Percentiles rank a stretch among this genome's conserved stretches.
These are phyloP conservation scores for Cynaeus angustus DNA, from an alignment of 2,888 invertebrate genomes.

Conservation along the genomic window DNA sequence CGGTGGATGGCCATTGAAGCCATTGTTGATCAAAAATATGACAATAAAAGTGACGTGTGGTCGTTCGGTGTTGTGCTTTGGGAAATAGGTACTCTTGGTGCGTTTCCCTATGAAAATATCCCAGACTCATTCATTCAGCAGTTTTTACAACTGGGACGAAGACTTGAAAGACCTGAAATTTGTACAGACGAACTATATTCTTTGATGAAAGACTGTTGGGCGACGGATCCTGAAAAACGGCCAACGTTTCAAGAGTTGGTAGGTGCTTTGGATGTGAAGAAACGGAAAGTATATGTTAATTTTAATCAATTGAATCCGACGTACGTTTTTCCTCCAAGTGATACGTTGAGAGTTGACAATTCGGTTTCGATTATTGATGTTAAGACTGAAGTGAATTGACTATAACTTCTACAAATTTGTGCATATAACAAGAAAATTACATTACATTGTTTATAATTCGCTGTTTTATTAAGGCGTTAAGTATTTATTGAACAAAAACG, in stretches of 20 bases:
- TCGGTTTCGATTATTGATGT: background rate
- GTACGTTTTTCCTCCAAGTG: constrained; percentile 77
- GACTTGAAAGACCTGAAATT: constrained; percentile 80
- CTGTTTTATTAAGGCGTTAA: too few species aligned
- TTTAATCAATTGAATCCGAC: constrained; percentile 74
- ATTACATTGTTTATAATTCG: too few species aligned
- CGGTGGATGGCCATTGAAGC: constrained; percentile 90
- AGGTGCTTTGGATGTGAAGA: constrained; percentile 73
- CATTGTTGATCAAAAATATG: constrained; percentile 81
- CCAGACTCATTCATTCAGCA: constrained; percentile 77
- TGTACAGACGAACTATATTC: constrained; percentile 81
- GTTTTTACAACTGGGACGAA: constrained; percentile 73
- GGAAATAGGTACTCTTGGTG: constrained; percentile 89
- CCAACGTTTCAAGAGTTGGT: constrained; percentile 81
- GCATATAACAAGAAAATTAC: too few species aligned
- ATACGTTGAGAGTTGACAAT: constrained; percentile 53
- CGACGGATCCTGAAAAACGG: constrained; percentile 74
- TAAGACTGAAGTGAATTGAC: too few species aligned
- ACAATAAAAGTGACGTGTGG: constrained; percentile 89
- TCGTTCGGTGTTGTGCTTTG: constrained; percentile 87
- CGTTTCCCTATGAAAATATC: constrained; percentile 83
- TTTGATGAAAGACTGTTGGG: constrained; percentile 84
- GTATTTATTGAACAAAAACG: too few species aligned
- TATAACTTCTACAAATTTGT: too few species aligned
- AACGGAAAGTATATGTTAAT: constrained; percentile 76